Evolutionary conservation across 1,140 invertebrate species (phyloP).

Genomic region (Drosophila sp.): DNA sequence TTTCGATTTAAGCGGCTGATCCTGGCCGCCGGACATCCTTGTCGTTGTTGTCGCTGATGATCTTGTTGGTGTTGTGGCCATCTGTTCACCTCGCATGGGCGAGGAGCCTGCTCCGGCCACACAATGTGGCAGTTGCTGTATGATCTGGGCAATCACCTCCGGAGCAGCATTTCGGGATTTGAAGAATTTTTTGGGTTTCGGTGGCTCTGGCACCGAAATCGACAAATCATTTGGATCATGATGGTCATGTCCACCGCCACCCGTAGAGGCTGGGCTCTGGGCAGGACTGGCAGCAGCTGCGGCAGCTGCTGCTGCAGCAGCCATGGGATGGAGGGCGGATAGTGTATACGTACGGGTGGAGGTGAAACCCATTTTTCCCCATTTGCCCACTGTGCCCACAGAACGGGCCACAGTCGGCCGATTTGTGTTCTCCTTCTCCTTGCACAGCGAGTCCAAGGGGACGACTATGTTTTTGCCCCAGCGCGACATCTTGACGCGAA

Average conservation of each 20-base stretch:
- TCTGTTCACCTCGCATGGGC: conserved; percentile 71
- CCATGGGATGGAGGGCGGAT: conserved; percentile 71
- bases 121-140: conserved; percentile 84
- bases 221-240: conserved; percentile 83
- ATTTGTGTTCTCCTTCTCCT: conserved; percentile 92
- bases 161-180: conserved; percentile 91
- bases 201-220: conserved; percentile 83
- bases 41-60: conserved; percentile 48
- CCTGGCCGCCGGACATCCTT: conserved; percentile 74
- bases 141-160: conserved; percentile 84
- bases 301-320: conserved; percentile 82
- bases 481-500: conserved; percentile 84
- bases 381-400: conserved; percentile 94
- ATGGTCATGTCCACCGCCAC: conserved; percentile 72
- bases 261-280: conserved; percentile 85
- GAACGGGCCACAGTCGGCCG: conserved; percentile 93
- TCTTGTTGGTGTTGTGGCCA: conserved; percentile 11
- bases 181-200: conserved; percentile 95
- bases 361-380: conserved; percentile 96
- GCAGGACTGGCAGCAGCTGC: conserved; percentile 83
- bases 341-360: conserved; percentile 89
- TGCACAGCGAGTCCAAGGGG: conserved; percentile 85
- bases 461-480: conserved; percentile 86
- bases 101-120: conserved; percentile 72
- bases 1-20: conserved; percentile 68